phyloP scores from a whole-genome alignment of 2,797 vertebrate genomes.

The Chromis chromis region DNA sequence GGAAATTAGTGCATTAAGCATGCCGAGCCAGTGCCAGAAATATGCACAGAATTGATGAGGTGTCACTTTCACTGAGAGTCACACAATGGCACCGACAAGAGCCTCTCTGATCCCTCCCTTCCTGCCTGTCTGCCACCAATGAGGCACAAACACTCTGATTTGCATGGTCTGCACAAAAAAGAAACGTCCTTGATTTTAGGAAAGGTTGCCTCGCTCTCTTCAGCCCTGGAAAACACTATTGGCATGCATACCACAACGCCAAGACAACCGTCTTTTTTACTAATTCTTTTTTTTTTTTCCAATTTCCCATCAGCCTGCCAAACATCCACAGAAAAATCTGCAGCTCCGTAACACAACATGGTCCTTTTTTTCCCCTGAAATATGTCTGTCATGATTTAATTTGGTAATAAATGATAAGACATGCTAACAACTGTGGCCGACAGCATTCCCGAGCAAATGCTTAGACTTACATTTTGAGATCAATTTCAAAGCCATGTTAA shows the following conservation, averaged over 20 bases:
- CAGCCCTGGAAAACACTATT: slow-evolving; percentile 66
- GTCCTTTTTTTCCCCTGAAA: slow-evolving; percentile 56
- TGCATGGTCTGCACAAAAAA: slow-evolving; percentile 79
- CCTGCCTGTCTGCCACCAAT: slow-evolving; percentile 79
- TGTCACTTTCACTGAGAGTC: slow-evolving; percentile 87
- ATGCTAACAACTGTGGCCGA: slow-evolving; percentile 74
- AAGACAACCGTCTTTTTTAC: slow-evolving; percentile 30
- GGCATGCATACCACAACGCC: slow-evolving; percentile 57
- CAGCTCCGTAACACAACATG: slow-evolving; percentile 54
- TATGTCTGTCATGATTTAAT: slow-evolving; percentile 68
- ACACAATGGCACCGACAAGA: slow-evolving; percentile 82
- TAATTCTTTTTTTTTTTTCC: slow-evolving; percentile 13
- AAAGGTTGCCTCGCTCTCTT: slow-evolving; percentile 79
- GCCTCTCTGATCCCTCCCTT: slow-evolving; percentile 82
- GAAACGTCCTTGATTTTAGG: slow-evolving; percentile 82
- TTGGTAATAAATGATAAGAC: slow-evolving; percentile 73
- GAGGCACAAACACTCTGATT: slow-evolving; percentile 79
- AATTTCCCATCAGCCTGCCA: slow-evolving; percentile 40
- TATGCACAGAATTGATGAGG: slow-evolving; percentile 86
- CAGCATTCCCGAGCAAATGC: slow-evolving; percentile 78
- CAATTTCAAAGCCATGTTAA: slow-evolving; percentile 83
- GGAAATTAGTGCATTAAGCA: slow-evolving; percentile 78
- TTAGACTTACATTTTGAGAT: slow-evolving; percentile 81
- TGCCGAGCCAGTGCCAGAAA: slow-evolving; percentile 80
- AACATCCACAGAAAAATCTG: slow-evolving; percentile 60